A percentile compares a stretch with the other conserved stretches of the same genome.
phyloP scores from a whole-genome alignment of 2,797 vertebrate species.

The Chloroceryle inda region DNA sequence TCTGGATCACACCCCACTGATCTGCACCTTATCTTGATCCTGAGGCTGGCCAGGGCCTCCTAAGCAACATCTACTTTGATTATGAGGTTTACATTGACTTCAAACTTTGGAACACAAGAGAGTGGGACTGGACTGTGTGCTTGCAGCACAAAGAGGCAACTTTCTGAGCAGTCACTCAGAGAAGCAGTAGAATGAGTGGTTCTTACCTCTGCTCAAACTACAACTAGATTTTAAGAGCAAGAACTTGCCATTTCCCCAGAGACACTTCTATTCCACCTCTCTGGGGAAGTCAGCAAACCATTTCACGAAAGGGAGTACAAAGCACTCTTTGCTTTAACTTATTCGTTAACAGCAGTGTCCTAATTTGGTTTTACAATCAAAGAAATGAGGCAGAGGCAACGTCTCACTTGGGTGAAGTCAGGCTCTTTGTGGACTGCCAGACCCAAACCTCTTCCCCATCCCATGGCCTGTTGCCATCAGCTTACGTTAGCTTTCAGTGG shows the following conservation, averaged over 20 bases:
- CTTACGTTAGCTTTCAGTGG: background rate
- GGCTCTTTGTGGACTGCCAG: rapidly evolving
- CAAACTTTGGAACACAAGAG: background rate
- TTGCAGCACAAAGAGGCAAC: background rate
- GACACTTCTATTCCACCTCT: background rate
- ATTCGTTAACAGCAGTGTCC: background rate
- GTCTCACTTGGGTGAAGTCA: background rate
- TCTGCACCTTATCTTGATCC: background rate
- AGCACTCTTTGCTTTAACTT: background rate
- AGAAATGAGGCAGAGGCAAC: background rate
- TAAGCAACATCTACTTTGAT: background rate
- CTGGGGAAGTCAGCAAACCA: background rate
- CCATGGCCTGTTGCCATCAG: background rate
- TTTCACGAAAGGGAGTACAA: background rate
- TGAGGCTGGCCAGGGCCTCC: background rate
- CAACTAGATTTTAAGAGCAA: background rate
- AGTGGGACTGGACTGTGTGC: background rate
- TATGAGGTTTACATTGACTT: background rate
- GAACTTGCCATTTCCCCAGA: background rate
- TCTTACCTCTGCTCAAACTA: background rate
- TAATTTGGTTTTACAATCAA: background rate
- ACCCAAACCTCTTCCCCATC: background rate
- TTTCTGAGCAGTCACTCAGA: background rate
- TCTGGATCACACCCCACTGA: background rate
- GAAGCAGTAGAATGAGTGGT: background rate